Conservation (phyloP, 1,140 invertebrate genomes). For the Drosophila littoralis region DNA sequence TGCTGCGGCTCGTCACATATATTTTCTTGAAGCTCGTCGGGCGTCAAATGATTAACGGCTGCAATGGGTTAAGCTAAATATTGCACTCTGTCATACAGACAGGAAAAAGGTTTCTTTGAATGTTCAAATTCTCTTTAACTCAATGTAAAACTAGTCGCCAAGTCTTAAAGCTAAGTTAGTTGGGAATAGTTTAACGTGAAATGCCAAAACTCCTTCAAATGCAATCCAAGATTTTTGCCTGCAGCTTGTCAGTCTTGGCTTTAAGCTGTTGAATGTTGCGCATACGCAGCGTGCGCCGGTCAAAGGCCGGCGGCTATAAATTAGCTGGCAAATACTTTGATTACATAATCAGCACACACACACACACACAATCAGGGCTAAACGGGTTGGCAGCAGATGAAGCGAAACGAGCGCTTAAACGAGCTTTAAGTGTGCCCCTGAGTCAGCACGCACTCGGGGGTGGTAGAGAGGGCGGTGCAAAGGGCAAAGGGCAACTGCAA, state of each 20-base stretch:
- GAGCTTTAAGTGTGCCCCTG: conserved; percentile 79
- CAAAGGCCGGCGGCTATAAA: conserved; percentile 70
- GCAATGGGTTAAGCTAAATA: conserved; percentile 31
- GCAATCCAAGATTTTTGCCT: too few relatives aligned
- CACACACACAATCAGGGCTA: conserved; percentile 5
- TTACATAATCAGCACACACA: conserved; percentile 71
- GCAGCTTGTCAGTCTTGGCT: neutral
- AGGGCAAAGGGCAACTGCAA: conserved; percentile 40
- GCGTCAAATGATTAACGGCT: conserved; percentile 30
- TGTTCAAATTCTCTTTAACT: too few relatives aligned
- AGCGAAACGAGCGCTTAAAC: conserved; percentile 73
- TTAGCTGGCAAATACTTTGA: conserved; percentile 82
- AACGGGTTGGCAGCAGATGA: conserved; percentile 58
- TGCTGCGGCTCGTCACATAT: conserved; percentile 7
- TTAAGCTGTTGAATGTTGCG: conserved; percentile 29
- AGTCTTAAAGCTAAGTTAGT: neutral
- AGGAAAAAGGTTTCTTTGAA: too few relatives aligned
- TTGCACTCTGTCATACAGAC: conserved; percentile 4
- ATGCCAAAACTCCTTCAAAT: neutral
- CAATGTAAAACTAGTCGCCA: too few relatives aligned
- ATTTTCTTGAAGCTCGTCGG: neutral
- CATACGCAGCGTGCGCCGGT: conserved; percentile 54
- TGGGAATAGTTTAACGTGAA: neutral
- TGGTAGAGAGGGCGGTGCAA: conserved; percentile 6
- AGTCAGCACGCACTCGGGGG: conserved; percentile 68